These are phyloP conservation scores for Halesus radiatus DNA, from an alignment of 1,140 invertebrate species.

Conservation along the genomic window DNA sequence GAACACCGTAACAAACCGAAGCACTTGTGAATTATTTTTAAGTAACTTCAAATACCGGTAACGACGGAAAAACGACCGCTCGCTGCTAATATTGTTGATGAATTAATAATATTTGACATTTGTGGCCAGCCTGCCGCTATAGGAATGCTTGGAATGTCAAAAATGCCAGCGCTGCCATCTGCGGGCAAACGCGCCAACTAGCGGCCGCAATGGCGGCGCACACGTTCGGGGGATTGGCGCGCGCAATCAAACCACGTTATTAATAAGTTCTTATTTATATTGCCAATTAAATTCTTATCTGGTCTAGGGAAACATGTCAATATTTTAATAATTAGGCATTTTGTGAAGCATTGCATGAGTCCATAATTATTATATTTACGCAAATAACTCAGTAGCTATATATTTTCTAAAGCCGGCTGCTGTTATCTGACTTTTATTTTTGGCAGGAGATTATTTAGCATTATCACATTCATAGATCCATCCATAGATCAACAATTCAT, in stretches of 20 bases:
- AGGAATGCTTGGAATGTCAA: conserved; percentile 70
- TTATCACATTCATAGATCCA: too few relatives aligned
- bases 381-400: too few relatives aligned
- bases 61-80: conserved; percentile 58
- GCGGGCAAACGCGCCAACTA: conserved; percentile 62
- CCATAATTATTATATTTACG: too few relatives aligned
- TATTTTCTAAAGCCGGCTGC: too few relatives aligned
- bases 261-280: too few relatives aligned
- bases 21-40: conserved; percentile 19
- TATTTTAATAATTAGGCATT: too few relatives aligned
- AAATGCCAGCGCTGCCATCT: conserved; percentile 70
- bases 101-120: conserved; percentile 73
- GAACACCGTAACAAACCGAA: conserved; percentile 25
- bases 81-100: conserved; percentile 68
- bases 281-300: too few relatives aligned
- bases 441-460: too few relatives aligned
- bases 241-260: not conserved
- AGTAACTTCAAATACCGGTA: conserved; percentile 25
- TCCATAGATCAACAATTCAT: too few relatives aligned
- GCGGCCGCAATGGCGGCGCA: not conserved
- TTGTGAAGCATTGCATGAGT: too few relatives aligned
- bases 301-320: too few relatives aligned
- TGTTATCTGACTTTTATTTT: too few relatives aligned
- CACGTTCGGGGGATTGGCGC: not conserved
- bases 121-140: conserved; percentile 70